A percentile compares a stretch with the other conserved stretches of the same genome.
Conservation (phyloP, 2,113 vertebrate species). For the Eleginops maclovinus region DNA sequence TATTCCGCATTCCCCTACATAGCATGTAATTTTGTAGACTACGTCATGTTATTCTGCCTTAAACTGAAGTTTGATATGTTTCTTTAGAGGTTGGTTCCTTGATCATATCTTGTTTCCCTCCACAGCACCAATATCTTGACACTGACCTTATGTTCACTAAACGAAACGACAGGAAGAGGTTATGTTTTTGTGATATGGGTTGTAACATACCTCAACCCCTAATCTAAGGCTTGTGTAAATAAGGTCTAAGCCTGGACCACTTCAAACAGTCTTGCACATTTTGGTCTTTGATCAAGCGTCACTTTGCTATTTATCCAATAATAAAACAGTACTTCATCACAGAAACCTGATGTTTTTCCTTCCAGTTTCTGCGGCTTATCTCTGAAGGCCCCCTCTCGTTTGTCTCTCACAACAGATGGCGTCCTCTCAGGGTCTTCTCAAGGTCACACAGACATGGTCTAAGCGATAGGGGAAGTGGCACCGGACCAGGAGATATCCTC, state of each 20-base stretch:
- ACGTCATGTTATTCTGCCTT: background rate
- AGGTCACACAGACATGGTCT: conserved; percentile 31
- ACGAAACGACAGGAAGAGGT: conserved; percentile 29
- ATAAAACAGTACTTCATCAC: conserved; percentile 21
- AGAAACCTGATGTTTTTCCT: conserved; percentile 21
- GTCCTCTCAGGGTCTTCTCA: conserved; percentile 35
- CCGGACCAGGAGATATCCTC: conserved; percentile 45
- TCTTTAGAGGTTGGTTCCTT: conserved; percentile 9
- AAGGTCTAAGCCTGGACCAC: conserved; percentile 42
- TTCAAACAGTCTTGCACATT: conserved; percentile 40
- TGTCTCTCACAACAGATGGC: conserved; percentile 30
- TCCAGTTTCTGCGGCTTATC: conserved; percentile 26
- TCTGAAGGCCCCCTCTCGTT: conserved; percentile 26
- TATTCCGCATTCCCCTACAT: background rate
- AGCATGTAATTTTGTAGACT: background rate
- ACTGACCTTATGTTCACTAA: conserved; percentile 26
- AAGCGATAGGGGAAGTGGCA: conserved; percentile 46
- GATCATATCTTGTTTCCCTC: conserved; percentile 11
- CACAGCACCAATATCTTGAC: conserved; percentile 32
- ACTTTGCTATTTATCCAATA: conserved; percentile 30
- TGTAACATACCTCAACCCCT: conserved; percentile 36
- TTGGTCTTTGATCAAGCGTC: conserved; percentile 41
- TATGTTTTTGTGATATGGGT: conserved; percentile 39
- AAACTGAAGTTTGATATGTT: background rate
- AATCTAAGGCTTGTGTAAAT: conserved; percentile 50